Evolutionary conservation across 1,140 invertebrate species (phyloP).

Genomic region (Acyrthosiphon pisum): DNA sequence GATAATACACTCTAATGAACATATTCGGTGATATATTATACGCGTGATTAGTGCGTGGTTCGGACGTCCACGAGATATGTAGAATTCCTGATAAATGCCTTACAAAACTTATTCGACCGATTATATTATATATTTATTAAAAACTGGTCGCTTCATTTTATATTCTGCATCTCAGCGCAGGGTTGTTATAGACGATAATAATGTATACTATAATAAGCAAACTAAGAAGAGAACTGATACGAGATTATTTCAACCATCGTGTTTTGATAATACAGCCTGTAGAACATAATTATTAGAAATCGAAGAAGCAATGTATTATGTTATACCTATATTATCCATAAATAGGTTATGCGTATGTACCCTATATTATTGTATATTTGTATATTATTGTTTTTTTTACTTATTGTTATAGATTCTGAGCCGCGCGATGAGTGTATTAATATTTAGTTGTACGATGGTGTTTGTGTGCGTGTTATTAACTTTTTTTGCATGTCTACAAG

Average conservation of each 20-base stretch:
- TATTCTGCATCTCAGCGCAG: neutral
- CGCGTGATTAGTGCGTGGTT: neutral
- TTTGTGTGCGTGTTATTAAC: neutral
- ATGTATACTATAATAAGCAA: neutral
- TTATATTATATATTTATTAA: neutral
- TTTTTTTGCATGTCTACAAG: neutral
- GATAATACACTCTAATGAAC: neutral
- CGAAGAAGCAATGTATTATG: neutral
- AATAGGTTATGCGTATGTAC: neutral
- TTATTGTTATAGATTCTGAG: neutral
- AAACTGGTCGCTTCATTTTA: neutral
- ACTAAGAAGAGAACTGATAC: neutral
- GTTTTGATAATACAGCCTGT: neutral
- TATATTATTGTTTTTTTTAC: too few relatives aligned
- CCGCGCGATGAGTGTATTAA: neutral
- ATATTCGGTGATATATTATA: neutral
- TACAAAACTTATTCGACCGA: neutral
- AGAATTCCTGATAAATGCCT: neutral
- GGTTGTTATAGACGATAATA: neutral
- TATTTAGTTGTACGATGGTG: neutral
- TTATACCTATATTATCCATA: neutral
- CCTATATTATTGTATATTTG: neutral
- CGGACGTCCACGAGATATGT: neutral
- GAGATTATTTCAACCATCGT: neutral
- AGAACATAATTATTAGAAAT: neutral